A percentile compares a stretch with the other conserved stretches of the same genome.
Conservation (phyloP, 2,113 vertebrate genomes). For the Ia io region DNA sequence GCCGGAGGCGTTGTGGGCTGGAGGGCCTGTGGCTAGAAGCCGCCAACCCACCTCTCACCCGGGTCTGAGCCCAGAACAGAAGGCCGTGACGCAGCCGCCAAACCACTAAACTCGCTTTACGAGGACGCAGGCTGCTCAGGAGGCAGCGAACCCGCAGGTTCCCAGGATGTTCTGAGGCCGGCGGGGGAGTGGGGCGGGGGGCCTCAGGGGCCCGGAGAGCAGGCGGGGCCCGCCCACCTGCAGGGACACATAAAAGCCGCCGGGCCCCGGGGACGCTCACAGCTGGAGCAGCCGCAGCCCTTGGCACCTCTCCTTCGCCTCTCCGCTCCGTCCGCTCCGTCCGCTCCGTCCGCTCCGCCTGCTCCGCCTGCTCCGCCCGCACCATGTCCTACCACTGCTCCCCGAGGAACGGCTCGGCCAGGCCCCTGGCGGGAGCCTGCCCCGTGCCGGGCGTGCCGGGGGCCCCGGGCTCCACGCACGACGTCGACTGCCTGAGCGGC, state of each 20-base stretch:
- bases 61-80: slow-evolving; percentile 36
- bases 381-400: slow-evolving; percentile 71
- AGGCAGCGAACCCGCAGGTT: slow-evolving; percentile 63
- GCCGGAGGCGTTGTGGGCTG: not conserved
- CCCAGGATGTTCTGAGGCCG: slow-evolving; percentile 63
- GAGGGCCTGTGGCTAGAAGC: slow-evolving; percentile 68
- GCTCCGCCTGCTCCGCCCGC: not conserved
- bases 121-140: slow-evolving; percentile 62
- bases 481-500: slow-evolving; percentile 59
- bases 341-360: not conserved
- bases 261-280: not conserved
- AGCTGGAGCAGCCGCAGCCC: not conserved
- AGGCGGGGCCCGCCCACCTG: slow-evolving; percentile 40
- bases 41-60: slow-evolving; percentile 1
- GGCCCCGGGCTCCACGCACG: not conserved
- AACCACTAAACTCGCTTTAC: slow-evolving; percentile 76
- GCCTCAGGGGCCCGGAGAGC: not conserved
- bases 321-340: not conserved
- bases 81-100: slow-evolving; percentile 58
- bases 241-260: slow-evolving; percentile 56
- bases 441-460: not conserved
- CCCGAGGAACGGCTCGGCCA: slow-evolving; percentile 50
- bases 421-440: slow-evolving; percentile 1
- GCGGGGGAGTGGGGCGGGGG: not conserved
- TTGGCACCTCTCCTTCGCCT: not conserved